These are phyloP conservation scores for Chymomyza costata DNA, from an alignment of 1,140 invertebrate genomes.

Conservation along the genomic window DNA sequence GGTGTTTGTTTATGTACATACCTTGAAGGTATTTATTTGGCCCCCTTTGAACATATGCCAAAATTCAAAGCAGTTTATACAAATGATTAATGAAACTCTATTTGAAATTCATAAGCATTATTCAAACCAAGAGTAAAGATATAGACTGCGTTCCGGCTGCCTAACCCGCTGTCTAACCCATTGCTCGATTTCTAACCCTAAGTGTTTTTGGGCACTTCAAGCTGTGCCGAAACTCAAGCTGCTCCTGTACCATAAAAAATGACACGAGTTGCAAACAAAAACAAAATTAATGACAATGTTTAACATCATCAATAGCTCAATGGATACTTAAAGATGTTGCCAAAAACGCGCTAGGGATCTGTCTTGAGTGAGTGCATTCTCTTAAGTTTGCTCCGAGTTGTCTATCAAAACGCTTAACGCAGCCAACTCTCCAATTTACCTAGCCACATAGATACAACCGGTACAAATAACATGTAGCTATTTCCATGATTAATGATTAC, in stretches of 20 bases:
- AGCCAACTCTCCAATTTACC: too few relatives aligned
- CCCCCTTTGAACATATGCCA: slow-evolving; percentile 66
- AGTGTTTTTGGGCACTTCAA: neutral
- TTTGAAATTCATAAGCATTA: slow-evolving; percentile 45
- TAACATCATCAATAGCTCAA: too few relatives aligned
- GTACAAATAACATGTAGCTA: too few relatives aligned
- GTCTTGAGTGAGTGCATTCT: too few relatives aligned
- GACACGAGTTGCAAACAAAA: slow-evolving; percentile 6
- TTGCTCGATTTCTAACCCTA: slow-evolving; percentile 1
- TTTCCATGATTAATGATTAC: slow-evolving; percentile 56
- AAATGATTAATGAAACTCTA: slow-evolving; percentile 57
- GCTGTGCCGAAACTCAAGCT: slow-evolving; percentile 4
- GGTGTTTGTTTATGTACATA: slow-evolving; percentile 14
- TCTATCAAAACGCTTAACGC: too few relatives aligned
- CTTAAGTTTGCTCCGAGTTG: too few relatives aligned
- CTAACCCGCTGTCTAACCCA: too few relatives aligned
- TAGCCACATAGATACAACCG: neutral
- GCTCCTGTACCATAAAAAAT: slow-evolving; percentile 44
- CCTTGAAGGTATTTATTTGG: slow-evolving; percentile 55
- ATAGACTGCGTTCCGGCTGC: slow-evolving; percentile 1
- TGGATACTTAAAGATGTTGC: too few relatives aligned
- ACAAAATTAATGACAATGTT: slow-evolving; percentile 46
- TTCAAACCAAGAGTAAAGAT: neutral
- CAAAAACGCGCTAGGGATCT: too few relatives aligned
- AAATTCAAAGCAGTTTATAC: slow-evolving; percentile 47